Evolutionary conservation across 1,140 invertebrate genomes (phyloP), one percentile per base, ranked within the genome.

Genomic region (Apocrypta bakeri): DNA sequence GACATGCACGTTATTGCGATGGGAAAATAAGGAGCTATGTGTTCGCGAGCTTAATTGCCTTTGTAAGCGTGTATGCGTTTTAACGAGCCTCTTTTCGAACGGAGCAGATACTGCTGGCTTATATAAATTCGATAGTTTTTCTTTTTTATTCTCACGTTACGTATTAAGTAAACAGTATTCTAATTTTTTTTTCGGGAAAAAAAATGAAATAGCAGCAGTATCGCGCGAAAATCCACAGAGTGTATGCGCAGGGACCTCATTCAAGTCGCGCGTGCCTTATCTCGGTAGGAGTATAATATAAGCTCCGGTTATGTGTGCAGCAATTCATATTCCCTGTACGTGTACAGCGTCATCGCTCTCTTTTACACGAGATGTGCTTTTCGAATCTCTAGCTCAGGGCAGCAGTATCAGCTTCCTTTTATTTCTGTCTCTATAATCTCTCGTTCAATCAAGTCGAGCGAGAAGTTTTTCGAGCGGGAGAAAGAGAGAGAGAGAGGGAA

Each of bases 191-290:
- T 48, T 2, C 42, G 48, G 48, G 2, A 37, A 2, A 37, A 2
- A 9, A 4, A 37, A 9, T 2, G n/a, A 56, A 56, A 56, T 21
- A 4, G 17, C 17, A 21, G 63, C 6, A 11, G 24, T 1, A 6
- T 25, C 63, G 63, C 63, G 63, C 24, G 29, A 69, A 69, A 33
- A 69, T 33, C 31, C 68, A 31, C 68, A 71, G 68, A 31, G 68
- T 29, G 31, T 37, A 37, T n/a, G n/a, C 29, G 68, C 68, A 29
- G 68, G 31, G 14, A 21, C 68, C 68, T 71, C 33, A 33, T 71
- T 71, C 68, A 37, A 25, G 1, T 21, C 29, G 29, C 9, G 6
- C 68, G 68, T 71, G 68, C 68, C 68, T 71, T 71, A 71, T 71
- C 68, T 71, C 27, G 17, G 2, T 21, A 7, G 4, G 1, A 17